Conservation (phyloP, 2,113 vertebrate genomes). For the Orcinus orca region DNA sequence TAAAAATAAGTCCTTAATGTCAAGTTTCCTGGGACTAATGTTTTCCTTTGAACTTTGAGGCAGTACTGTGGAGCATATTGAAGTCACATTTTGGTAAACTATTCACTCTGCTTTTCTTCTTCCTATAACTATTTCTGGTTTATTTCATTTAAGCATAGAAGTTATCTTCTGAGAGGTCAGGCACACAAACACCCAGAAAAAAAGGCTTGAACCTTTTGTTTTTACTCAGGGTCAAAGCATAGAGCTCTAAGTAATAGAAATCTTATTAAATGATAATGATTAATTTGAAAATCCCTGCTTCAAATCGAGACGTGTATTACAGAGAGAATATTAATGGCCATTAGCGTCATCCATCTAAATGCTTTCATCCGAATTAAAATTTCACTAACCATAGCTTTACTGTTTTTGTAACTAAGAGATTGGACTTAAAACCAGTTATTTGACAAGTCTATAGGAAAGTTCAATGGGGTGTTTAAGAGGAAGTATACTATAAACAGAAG, state of each 20-base stretch:
- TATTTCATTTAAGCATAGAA: not conserved
- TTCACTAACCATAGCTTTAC: constrained; percentile 48
- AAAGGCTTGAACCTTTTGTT: not conserved
- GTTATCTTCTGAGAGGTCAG: not conserved
- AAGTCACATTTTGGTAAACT: not conserved
- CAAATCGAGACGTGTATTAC: not conserved
- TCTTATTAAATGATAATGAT: not conserved
- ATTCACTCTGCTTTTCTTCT: not conserved
- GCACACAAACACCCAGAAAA: not conserved
- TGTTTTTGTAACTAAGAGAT: not conserved
- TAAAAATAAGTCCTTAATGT: not conserved
- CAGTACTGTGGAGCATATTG: not conserved
- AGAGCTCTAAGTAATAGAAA: not conserved
- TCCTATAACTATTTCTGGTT: not conserved
- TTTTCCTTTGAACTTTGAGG: not conserved
- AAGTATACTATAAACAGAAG: not conserved
- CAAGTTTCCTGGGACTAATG: not conserved
- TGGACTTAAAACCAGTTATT: constrained; percentile 30
- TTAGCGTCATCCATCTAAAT: constrained; percentile 59
- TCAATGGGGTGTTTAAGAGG: constrained; percentile 51
- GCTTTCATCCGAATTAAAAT: constrained; percentile 59
- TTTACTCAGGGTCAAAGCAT: not conserved
- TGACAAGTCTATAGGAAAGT: constrained; percentile 35
- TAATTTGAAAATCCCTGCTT: constrained; percentile 39
- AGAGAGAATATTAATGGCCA: constrained; percentile 40